Conservation (phyloP, 2,113 vertebrate species). For the Festucalex cinctus region DNA sequence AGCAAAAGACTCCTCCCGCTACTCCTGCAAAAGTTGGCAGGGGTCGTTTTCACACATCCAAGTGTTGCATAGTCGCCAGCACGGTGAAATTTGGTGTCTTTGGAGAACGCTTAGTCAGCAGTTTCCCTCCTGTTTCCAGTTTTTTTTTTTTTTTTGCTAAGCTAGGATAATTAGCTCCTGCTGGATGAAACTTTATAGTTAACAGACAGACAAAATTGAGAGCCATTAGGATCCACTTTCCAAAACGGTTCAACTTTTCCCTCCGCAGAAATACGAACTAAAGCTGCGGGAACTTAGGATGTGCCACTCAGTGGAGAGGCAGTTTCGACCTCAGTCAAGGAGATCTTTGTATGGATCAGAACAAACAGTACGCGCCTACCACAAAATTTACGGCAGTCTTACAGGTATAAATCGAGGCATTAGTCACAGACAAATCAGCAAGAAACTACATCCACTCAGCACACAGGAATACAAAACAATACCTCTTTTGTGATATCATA, state of each 20-base stretch:
- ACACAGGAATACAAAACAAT: conserved; percentile 22
- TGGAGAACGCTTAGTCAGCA: neutral
- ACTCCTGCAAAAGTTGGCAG: neutral
- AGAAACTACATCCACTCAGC: neutral
- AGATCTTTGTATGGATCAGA: neutral
- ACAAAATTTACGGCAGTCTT: neutral
- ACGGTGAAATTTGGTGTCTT: neutral
- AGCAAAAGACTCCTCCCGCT: neutral
- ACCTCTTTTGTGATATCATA: conserved; percentile 99
- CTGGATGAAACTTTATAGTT: neutral
- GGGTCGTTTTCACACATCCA: neutral
- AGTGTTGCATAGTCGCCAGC: neutral
- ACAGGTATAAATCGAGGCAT: neutral
- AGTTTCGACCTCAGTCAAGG: neutral
- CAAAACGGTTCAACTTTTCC: neutral
- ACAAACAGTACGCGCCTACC: neutral
- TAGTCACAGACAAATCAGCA: neutral
- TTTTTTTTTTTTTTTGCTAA: conserved; percentile 1
- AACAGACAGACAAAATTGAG: neutral
- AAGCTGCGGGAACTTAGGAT: neutral
- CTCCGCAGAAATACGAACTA: neutral
- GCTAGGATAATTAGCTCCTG: neutral
- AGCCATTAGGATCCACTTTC: neutral
- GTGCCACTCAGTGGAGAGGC: neutral
- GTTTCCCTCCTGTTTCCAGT: neutral